Base-by-base conservation (phyloP, 2,888 invertebrate species). In the Luperina testacea region DNA sequence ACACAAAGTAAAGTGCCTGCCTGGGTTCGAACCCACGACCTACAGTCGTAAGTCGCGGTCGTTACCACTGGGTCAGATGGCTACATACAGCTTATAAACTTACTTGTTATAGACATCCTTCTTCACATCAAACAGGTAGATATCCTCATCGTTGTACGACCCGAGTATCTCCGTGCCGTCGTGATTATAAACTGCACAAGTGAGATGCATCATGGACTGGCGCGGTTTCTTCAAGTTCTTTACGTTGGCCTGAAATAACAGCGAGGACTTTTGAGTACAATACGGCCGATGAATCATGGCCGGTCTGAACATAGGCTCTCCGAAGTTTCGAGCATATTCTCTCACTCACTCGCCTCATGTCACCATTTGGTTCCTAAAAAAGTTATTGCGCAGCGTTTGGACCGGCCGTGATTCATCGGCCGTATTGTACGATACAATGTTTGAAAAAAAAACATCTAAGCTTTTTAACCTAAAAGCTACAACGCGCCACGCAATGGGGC, bases 141-240 rank as follows among this genome's bases (percentile, higher is more conserved):
- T 98, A 90, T 99, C 98, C 83, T 99, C 99, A 92, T 99, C 99
- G 94, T 98, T 99, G 94, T 99, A 99, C 0, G 99, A 98, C n/a
- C 98, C 99, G 20, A 99, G 96, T 74, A 99, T 98, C 97, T 99
- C 99, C 73, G 98, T 97, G 67, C 99, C 99, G 94, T 98, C 98
- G 95, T 98, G 98, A 95, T 98, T 99, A 95, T 99, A 99, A 5
- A 99, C 98, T 13, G 99, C 98, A 92, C 98, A 98, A 0, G 99
- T 99, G 5, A 99, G 97, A 92, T 99, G 98, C 91, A 94, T 94
- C 87, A 92, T 91, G 0, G 90, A 89, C 53, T 89, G 48, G 0
- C 90, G 90, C 2, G 87, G 59, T 53, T 90, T 91, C 80, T 90
- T 91, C 24, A 38, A 24, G 11, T 64, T 20, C 85, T 92, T 93